Evolutionary conservation across 2,797 vertebrate species (phyloP).

Genomic region (Danio jaintianensis): DNA sequence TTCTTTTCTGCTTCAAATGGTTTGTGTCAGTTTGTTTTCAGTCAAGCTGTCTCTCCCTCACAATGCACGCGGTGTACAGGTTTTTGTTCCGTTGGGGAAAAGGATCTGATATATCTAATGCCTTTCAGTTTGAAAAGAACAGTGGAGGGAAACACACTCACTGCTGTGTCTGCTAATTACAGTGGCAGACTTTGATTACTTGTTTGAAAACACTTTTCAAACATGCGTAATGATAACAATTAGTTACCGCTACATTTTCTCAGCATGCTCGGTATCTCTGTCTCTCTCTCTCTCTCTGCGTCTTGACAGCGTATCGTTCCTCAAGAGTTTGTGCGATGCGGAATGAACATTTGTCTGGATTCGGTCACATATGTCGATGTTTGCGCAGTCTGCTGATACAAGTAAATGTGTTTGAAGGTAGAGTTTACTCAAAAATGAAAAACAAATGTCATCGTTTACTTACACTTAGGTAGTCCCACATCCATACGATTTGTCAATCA

Average conservation of each 20-base stretch:
- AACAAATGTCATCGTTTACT: not conserved
- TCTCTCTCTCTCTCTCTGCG: not conserved
- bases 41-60: conserved; percentile 79
- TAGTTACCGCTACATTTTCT: conserved; percentile 72
- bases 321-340: conserved; percentile 26
- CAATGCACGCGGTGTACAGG: conserved; percentile 67
- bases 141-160: conserved; percentile 72
- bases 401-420: conserved; percentile 18
- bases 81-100: conserved; percentile 69
- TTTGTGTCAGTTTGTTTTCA: conserved; percentile 85
- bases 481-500: not conserved
- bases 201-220: conserved; percentile 85
- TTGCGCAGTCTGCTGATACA: conserved; percentile 35
- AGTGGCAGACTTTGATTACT: conserved; percentile 81
- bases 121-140: conserved; percentile 61
- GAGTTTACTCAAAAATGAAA: not conserved
- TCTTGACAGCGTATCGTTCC: conserved; percentile 48
- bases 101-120: conserved; percentile 80
- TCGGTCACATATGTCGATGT: conserved; percentile 40
- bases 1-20: conserved; percentile 82
- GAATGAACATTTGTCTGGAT: conserved; percentile 46
- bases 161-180: conserved; percentile 80
- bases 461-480: not conserved
- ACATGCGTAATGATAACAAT: conserved; percentile 83
- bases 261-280: conserved; percentile 35